Percentiles rank a stretch among this genome's conserved stretches.
Conservation (phyloP, 2,113 vertebrate species). For the Ctenodactylus gundi region DNA sequence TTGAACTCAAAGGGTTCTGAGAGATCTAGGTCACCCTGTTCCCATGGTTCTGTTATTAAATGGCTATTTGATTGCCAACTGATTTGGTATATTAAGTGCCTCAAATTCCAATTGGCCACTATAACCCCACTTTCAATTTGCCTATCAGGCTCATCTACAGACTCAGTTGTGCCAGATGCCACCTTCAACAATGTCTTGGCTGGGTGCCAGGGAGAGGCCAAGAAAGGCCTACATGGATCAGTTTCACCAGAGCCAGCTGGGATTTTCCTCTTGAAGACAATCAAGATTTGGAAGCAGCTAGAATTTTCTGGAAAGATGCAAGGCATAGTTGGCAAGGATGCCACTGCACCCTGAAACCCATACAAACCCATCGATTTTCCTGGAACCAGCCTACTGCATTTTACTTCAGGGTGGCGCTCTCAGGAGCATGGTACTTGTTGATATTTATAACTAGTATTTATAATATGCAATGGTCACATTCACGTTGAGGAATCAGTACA, state of each 20-base stretch:
- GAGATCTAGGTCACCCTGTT: not conserved
- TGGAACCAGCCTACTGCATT: not conserved
- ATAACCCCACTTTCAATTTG: not conserved
- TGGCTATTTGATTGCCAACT: not conserved
- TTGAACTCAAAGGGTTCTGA: not conserved
- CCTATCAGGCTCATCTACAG: not conserved
- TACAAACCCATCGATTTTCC: not conserved
- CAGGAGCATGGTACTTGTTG: not conserved
- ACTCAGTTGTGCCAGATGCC: not conserved
- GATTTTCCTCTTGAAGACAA: not conserved
- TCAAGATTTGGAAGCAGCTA: not conserved
- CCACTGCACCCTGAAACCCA: not conserved
- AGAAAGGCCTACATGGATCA: not conserved
- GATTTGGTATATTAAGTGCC: constrained; percentile 33
- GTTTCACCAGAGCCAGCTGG: not conserved
- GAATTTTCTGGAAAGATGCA: not conserved
- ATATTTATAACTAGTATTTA: not conserved
- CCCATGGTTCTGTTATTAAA: not conserved
- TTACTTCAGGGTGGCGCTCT: not conserved
- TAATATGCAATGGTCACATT: no score
- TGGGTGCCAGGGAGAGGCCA: not conserved
- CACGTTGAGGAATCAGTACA: no score
- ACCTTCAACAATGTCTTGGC: not conserved
- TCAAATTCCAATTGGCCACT: not conserved
- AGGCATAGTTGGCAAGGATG: not conserved